phyloP scores from a whole-genome alignment of 92 coral and sea anemone species.

The Metridium senile region DNA sequence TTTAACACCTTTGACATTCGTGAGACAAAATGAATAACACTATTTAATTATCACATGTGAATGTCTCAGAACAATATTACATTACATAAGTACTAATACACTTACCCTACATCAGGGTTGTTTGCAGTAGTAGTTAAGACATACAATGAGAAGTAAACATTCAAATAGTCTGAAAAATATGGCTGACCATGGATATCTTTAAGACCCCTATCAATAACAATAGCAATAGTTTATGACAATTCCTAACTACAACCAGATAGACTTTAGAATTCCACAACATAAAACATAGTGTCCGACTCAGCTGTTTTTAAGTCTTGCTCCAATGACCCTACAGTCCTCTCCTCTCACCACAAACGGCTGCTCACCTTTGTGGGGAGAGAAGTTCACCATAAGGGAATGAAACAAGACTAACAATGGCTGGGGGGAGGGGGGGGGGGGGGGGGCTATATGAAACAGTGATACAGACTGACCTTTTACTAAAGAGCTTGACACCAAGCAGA shows the following conservation, averaged over 20 bases:
- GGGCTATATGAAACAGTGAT: neutral
- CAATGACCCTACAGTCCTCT: too few species aligned
- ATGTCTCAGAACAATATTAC: too few species aligned
- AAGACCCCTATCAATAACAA: constrained; percentile 67
- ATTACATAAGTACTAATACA: too few species aligned
- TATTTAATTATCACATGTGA: too few species aligned
- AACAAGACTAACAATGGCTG: neutral
- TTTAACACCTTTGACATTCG: too few species aligned
- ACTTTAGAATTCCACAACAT: neutral
- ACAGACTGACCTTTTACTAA: constrained; percentile 75
- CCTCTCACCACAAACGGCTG: too few species aligned
- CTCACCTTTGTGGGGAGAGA: too few species aligned
- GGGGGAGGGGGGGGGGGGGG: neutral
- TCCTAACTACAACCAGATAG: neutral
- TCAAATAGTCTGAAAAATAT: constrained; percentile 71
- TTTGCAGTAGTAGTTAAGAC: constrained; percentile 95
- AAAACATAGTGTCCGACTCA: too few species aligned
- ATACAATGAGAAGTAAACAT: constrained; percentile 78
- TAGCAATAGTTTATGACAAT: neutral
- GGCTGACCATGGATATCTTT: constrained; percentile 87
- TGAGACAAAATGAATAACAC: too few species aligned
- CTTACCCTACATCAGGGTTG: constrained; percentile 97
- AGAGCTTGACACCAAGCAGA: constrained; percentile 84
- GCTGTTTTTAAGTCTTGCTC: too few species aligned
- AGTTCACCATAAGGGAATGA: too few species aligned